phyloP scores from a whole-genome alignment of 1,140 invertebrate genomes.

The Zaprionus nigranus region DNA sequence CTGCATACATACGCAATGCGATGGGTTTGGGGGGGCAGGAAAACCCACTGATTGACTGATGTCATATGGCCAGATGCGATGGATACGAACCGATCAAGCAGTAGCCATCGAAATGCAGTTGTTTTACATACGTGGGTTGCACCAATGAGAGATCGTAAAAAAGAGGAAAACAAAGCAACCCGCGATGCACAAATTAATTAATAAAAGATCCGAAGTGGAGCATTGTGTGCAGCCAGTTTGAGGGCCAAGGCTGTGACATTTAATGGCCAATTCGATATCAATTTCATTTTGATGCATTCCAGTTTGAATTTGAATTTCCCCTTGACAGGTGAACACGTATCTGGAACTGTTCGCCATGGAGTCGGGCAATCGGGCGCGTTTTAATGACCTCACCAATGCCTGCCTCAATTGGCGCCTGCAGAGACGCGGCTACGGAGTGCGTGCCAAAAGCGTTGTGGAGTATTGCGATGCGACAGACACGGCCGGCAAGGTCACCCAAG shows the following conservation, averaged over 20 bases:
- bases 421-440: slow-evolving; percentile 51
- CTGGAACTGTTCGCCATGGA: slow-evolving; percentile 69
- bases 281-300: slow-evolving; percentile 26
- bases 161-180: slow-evolving; percentile 9
- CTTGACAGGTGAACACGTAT: slow-evolving; percentile 71
- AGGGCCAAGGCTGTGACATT: slow-evolving; percentile 59
- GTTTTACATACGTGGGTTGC: slow-evolving; percentile 46
- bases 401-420: slow-evolving; percentile 75
- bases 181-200: slow-evolving; percentile 12
- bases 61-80: slow-evolving; percentile 25
- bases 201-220: slow-evolving; percentile 42
- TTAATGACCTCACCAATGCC: slow-evolving; percentile 63
- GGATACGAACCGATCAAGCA: slow-evolving; percentile 28
- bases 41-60: slow-evolving; percentile 55
- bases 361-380: slow-evolving; percentile 56
- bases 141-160: slow-evolving; percentile 47
- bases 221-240: slow-evolving; percentile 40
- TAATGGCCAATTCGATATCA: slow-evolving; percentile 43
- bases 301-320: slow-evolving; percentile 10
- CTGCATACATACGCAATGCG: slow-evolving; percentile 26
- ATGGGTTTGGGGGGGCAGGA: slow-evolving; percentile 2
- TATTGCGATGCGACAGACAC: slow-evolving; percentile 66
- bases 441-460: slow-evolving; percentile 73
- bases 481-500: slow-evolving; percentile 52
- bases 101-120: slow-evolving; percentile 57